These are phyloP conservation scores for Lynx canadensis DNA, from an alignment of 2,113 vertebrate species.

Conservation along the genomic window DNA sequence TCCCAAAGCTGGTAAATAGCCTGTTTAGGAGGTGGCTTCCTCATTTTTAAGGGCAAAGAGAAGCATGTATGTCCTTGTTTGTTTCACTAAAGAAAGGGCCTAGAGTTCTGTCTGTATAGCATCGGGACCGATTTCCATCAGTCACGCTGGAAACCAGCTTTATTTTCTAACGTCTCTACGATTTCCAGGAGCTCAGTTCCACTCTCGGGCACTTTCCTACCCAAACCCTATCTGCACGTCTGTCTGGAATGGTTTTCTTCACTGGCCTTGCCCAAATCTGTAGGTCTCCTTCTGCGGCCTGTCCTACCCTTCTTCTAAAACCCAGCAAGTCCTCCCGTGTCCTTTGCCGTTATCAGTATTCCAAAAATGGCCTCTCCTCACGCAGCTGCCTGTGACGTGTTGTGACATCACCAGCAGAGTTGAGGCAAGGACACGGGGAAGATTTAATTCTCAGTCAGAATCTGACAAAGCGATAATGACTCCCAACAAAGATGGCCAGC, in stretches of 20 bases:
- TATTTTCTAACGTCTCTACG: not conserved
- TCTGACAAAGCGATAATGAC: not conserved
- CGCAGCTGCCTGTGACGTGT: conserved; percentile 44
- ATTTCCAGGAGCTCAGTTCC: not conserved
- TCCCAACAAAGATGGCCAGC: conserved; percentile 7
- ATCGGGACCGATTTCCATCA: not conserved
- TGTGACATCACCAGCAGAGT: conserved; percentile 54
- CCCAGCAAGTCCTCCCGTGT: conserved; percentile 25
- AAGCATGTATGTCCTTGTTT: not conserved
- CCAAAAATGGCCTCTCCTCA: conserved; percentile 26
- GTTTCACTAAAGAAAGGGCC: not conserved
- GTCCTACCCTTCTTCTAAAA: not conserved
- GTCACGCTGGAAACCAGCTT: not conserved
- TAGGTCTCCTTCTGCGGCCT: not conserved
- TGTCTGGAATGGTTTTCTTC: not conserved
- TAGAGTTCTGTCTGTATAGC: not conserved
- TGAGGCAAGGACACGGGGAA: conserved; percentile 41
- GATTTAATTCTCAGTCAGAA: not conserved
- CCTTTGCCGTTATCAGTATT: conserved; percentile 39
- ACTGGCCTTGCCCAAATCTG: not conserved
- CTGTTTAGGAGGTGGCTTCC: not conserved
- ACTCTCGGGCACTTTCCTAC: not conserved
- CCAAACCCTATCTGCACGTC: not conserved
- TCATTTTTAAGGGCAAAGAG: not conserved
- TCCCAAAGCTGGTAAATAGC: not conserved